These are phyloP conservation scores for Porites lobata DNA, from an alignment of 92 coral and sea anemone species.

Conservation along the genomic window DNA sequence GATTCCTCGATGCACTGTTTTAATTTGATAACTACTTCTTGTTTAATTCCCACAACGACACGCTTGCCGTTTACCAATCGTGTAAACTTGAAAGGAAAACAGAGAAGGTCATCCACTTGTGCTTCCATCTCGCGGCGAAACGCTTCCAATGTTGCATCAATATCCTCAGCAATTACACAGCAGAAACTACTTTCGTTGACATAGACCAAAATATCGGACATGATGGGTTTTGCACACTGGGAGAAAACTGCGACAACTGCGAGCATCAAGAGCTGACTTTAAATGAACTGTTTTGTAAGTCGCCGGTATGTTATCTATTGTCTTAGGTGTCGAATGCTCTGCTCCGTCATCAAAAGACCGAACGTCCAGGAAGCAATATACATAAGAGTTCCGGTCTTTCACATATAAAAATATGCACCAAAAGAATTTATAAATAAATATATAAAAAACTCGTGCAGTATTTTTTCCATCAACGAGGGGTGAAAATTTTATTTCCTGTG, in stretches of 20 bases:
- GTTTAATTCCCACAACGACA: constrained; percentile 5
- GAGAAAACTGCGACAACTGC: background rate
- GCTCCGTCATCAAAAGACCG: too few species aligned
- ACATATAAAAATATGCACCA: too few species aligned
- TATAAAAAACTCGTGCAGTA: too few species aligned
- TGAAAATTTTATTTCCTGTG: too few species aligned
- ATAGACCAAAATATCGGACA: background rate
- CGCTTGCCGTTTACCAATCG: constrained; percentile 8
- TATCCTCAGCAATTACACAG: background rate
- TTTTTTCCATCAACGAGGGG: too few species aligned
- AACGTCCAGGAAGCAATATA: too few species aligned
- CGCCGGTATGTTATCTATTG: too few species aligned
- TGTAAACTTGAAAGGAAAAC: constrained; percentile 9
- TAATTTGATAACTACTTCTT: constrained; percentile 13
- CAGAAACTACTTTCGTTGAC: constrained; percentile 2
- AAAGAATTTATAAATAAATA: too few species aligned
- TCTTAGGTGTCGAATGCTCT: too few species aligned
- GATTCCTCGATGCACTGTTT: constrained; percentile 13
- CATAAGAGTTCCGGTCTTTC: too few species aligned
- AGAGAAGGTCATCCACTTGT: constrained; percentile 6
- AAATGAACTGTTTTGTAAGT: too few species aligned
- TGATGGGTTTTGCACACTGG: background rate
- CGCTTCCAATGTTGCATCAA: constrained; percentile 4
- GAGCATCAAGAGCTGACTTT: too few species aligned
- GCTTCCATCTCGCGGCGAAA: constrained; percentile 24